These are phyloP conservation scores for Apis mellifera DNA, from an alignment of 1,140 invertebrate genomes.

Conservation along the genomic window Amel_HAv3.1 CM009939.2:8182501-8183000, in stretches of 20 bases:
- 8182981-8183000: background rate
- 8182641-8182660: background rate
- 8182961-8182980: background rate
- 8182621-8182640: background rate
- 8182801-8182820: background rate
- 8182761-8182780: background rate
- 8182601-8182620: background rate
- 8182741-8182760: background rate
- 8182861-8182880: background rate
- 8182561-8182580: background rate
- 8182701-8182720: background rate
- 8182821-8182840: background rate
- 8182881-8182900: background rate
- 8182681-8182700: background rate
- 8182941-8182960: background rate
- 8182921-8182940: background rate
- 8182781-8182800: too few species aligned
- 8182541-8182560: too few species aligned
- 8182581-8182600: background rate
- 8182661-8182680: background rate
- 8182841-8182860: background rate
- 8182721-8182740: conserved; percentile 1
- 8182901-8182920: background rate
- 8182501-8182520: background rate
- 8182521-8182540: background rate